Conservation (phyloP, 2,888 invertebrate species). For the Mayetiola destructor region DNA sequence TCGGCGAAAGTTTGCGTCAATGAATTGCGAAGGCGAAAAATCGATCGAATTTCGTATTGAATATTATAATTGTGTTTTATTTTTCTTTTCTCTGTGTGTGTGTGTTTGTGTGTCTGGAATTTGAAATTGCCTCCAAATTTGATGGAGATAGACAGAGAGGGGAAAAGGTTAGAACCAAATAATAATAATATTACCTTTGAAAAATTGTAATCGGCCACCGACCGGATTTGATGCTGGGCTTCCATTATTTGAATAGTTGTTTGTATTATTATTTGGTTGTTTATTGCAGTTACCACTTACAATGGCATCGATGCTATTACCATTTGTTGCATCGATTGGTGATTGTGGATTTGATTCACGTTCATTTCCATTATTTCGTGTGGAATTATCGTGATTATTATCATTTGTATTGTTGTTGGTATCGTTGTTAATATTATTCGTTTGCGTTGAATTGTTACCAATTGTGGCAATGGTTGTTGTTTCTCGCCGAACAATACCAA, state of each 20-base stretch:
- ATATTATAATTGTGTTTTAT: no score
- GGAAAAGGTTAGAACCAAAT: not conserved
- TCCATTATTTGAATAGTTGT: conserved; percentile 13
- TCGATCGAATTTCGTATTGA: no score
- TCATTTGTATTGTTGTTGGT: conserved; percentile 12
- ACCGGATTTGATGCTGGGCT: not conserved
- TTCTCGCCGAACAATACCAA: not conserved
- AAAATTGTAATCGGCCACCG: conserved; percentile 35
- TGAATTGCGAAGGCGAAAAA: no score
- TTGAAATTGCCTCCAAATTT: no score
- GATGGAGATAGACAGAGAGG: not conserved
- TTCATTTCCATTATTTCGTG: conserved; percentile 8
- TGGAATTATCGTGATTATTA: conserved; percentile 17
- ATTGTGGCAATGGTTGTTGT: no score
- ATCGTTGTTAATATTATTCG: not conserved
- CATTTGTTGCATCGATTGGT: not conserved
- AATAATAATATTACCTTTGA: conserved; percentile 29
- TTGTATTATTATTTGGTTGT: conserved; percentile 4
- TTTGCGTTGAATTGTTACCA: not conserved
- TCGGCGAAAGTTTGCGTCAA: no score
- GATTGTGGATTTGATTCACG: not conserved
- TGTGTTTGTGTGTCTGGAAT: no score
- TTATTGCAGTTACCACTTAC: conserved; percentile 3
- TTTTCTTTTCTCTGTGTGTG: no score
- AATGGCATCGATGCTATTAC: not conserved